phyloP scores from a whole-genome alignment of 2,888 invertebrate genomes.

The Dynastes tityus region DNA sequence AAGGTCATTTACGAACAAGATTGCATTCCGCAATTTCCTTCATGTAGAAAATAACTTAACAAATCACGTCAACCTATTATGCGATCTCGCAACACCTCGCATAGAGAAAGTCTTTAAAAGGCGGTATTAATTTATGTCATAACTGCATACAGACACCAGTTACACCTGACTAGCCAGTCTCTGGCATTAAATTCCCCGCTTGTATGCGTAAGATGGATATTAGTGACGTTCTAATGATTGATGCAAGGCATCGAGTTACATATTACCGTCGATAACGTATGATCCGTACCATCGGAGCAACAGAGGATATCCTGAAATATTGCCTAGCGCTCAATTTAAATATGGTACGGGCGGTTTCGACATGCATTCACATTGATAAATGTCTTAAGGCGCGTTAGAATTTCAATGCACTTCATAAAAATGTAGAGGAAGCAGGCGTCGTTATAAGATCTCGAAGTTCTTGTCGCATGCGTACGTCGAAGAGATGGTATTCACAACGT shows the following conservation, averaged over 20 bases:
- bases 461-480: too few species aligned
- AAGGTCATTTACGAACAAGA: too few species aligned
- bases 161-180: too few species aligned
- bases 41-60: too few species aligned
- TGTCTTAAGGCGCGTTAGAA: constrained; percentile 43
- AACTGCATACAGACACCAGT: too few species aligned
- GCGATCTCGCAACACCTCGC: too few species aligned
- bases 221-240: neutral
- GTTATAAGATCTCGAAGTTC: constrained; percentile 11
- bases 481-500: constrained; percentile 20
- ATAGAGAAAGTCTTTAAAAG: too few species aligned
- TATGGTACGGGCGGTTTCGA: constrained; percentile 18
- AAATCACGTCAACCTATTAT: too few species aligned
- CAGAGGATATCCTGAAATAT: constrained; percentile 33
- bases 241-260: constrained; percentile 13
- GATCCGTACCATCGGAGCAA: neutral
- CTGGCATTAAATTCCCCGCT: too few species aligned
- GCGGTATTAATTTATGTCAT: too few species aligned
- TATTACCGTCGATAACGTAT: neutral
- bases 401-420: constrained; percentile 48
- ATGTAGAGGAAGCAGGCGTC: constrained; percentile 26
- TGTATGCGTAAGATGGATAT: too few species aligned
- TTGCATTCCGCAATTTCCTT: too few species aligned
- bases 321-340: constrained; percentile 22
- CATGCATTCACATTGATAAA: constrained; percentile 46